Evolutionary conservation across 2,797 vertebrate species (phyloP), one percentile per base, ranked within the genome.

Genomic region (Molossus molossus): DNA sequence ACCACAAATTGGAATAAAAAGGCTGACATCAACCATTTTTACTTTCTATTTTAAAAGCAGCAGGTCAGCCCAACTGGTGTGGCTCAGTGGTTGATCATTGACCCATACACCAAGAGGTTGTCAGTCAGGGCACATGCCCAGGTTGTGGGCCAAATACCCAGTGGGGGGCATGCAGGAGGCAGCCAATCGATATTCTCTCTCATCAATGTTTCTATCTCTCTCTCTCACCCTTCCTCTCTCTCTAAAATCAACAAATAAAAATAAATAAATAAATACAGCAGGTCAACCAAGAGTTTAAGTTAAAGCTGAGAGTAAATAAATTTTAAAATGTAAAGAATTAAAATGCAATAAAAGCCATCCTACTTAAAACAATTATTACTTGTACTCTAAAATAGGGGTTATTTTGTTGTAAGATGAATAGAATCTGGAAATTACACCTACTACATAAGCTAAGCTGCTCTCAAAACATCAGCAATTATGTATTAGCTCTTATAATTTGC

Each of bases 391-490:
- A 87, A n/a, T 53, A 60, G 27, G 12, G 55, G 73, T 88, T 70
- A 57, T 25, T 76, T 81, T n/a, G 18, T 69, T 64, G 9, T 48
- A 79, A 67, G 64, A 91, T 17, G 83, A 88, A 48, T 29, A 81
- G 60, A 94, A 89, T 21, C 67, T 80, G 37, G 13, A 95, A 94
- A 69, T 92, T 76, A 70, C 25, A 40, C 20, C 60, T 80, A 64
- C 25, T 84, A 40, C 73, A 57, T 73, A 82, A 94, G 12, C 33
- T 91, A 88, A 67, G 14, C 53, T 85, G 10, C 37, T 76, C 96
- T 79, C 79, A 73, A 72, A 97, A 96, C 84, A 80, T 29, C 1
- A 23, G 0, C 17, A 6, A 53, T 87, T 20, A 70, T 77, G 57
- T n/a, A 73, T 62, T 81, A 62, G 1, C 50, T 37, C 17, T 92